These are phyloP conservation scores for Valencia hispanica DNA, from an alignment of 2,797 vertebrate species.

Conservation along the genomic window DNA sequence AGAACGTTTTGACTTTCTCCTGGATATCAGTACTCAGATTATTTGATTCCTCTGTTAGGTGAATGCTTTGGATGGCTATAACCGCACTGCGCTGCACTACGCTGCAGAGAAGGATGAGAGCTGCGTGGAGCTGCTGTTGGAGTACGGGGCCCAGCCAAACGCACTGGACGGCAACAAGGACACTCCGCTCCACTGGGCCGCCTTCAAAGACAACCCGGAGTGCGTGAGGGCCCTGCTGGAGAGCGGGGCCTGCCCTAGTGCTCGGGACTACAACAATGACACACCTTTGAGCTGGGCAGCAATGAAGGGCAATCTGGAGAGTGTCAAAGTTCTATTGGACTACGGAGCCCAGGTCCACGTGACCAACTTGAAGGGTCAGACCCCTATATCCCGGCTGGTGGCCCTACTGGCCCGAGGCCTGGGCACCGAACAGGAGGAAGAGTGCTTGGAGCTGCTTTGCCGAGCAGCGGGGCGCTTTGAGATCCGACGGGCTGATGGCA, in stretches of 20 bases:
- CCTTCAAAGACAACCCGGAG: slow-evolving; percentile 95
- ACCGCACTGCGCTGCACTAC: slow-evolving; percentile 95
- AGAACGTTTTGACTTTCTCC: neutral
- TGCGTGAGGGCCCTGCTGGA: slow-evolving; percentile 91
- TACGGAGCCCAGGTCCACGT: slow-evolving; percentile 92
- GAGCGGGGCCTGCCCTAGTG: slow-evolving; percentile 88
- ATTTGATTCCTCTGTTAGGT: slow-evolving; percentile 79
- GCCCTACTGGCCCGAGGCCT: slow-evolving; percentile 90
- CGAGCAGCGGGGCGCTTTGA: slow-evolving; percentile 89
- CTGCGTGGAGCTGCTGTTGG: slow-evolving; percentile 93
- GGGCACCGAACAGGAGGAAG: slow-evolving; percentile 91
- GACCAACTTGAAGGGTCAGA: slow-evolving; percentile 94
- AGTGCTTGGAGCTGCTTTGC: slow-evolving; percentile 92
- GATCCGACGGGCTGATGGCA: slow-evolving; percentile 86
- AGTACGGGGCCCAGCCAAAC: slow-evolving; percentile 91
- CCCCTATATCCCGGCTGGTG: slow-evolving; percentile 90
- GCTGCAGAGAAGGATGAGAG: slow-evolving; percentile 95
- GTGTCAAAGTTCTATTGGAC: slow-evolving; percentile 91
- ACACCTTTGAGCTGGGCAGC: slow-evolving; percentile 97
- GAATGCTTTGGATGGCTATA: slow-evolving; percentile 95
- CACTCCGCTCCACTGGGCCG: slow-evolving; percentile 96
- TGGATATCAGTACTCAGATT: slow-evolving; percentile 2
- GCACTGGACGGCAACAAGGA: slow-evolving; percentile 95
- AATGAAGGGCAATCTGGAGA: slow-evolving; percentile 97
- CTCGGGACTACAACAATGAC: slow-evolving; percentile 93